phyloP scores from a whole-genome alignment of 2,888 invertebrate species.

The Glyphotaelius pellucidus region DNA sequence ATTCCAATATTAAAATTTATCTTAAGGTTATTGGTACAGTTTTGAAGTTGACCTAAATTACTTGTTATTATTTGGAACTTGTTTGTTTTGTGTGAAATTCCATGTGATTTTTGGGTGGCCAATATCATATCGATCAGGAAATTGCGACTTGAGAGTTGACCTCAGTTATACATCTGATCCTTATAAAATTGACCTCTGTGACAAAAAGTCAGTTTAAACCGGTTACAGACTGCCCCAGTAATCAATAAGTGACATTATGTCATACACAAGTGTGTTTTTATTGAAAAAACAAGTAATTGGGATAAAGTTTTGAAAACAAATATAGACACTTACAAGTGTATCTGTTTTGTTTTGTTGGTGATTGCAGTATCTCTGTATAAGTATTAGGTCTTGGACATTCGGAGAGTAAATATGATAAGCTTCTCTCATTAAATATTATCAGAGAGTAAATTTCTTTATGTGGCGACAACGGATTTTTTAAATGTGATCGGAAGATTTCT shows the following conservation, averaged over 20 bases:
- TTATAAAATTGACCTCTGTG: not conserved
- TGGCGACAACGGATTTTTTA: not conserved
- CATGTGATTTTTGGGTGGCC: not conserved
- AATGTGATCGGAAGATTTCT: not conserved
- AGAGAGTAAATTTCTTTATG: not conserved
- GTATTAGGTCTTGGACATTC: not conserved
- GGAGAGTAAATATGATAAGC: not conserved
- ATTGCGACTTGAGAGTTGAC: not conserved
- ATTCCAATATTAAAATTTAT: too few species aligned
- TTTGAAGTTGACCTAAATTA: too few species aligned
- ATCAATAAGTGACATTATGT: not conserved
- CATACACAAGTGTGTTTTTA: constrained; percentile 1
- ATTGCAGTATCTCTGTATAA: not conserved
- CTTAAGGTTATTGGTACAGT: too few species aligned
- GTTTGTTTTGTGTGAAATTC: not conserved
- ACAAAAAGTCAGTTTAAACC: not conserved
- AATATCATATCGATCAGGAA: not conserved
- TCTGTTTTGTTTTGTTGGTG: not conserved
- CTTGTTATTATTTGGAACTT: not conserved
- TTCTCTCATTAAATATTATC: not conserved
- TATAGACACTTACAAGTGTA: not conserved
- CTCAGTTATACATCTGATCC: not conserved
- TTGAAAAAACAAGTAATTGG: not conserved
- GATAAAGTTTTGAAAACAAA: not conserved
- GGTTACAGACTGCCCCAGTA: not conserved